These are phyloP conservation scores for Psittacara wagleri DNA, from an alignment of 2,113 vertebrate genomes.

Conservation along the genomic window DNA sequence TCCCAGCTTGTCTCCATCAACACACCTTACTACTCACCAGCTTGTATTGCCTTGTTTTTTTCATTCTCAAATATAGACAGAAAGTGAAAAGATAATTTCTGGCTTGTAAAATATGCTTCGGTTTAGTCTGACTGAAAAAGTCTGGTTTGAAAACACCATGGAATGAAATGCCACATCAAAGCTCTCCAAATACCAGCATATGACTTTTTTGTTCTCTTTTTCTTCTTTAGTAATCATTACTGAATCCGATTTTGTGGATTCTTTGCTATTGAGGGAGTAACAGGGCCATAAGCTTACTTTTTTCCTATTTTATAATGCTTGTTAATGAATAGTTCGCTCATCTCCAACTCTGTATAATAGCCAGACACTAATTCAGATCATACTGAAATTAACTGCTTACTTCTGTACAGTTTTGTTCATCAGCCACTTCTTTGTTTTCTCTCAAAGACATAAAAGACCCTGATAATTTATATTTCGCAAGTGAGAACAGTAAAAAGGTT, in stretches of 20 bases:
- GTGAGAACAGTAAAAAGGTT: neutral
- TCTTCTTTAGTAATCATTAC: neutral
- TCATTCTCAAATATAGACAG: neutral
- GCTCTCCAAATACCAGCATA: neutral
- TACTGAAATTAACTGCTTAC: neutral
- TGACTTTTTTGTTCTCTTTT: neutral
- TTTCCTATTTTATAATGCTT: neutral
- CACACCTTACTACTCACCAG: neutral
- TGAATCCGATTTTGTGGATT: neutral
- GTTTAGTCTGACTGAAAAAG: neutral
- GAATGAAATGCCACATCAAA: neutral
- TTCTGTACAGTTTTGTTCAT: neutral
- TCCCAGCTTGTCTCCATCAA: neutral
- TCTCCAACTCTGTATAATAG: neutral
- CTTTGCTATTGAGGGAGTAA: neutral
- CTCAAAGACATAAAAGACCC: neutral
- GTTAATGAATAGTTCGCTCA: neutral
- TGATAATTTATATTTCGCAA: neutral
- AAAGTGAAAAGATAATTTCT: neutral
- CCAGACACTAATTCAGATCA: neutral
- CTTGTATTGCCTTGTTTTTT: neutral
- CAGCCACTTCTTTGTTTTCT: neutral
- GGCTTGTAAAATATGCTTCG: neutral
- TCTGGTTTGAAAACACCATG: neutral
- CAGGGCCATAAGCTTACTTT: neutral